phyloP scores from a whole-genome alignment of 2,888 invertebrate genomes.

The Eristalinus sepulchralis region DNA sequence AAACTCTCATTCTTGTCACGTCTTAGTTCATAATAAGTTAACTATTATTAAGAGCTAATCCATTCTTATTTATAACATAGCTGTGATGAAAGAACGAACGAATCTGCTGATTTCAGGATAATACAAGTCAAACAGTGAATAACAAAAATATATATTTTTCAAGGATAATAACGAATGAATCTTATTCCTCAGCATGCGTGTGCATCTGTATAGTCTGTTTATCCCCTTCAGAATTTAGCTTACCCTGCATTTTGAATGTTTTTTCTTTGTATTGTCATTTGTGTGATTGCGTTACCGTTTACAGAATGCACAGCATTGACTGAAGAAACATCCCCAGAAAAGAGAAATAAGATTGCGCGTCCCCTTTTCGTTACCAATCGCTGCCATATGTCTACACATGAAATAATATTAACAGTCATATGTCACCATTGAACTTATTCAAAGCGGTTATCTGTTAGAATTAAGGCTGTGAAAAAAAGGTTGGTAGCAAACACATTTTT shows the following conservation, averaged over 20 bases:
- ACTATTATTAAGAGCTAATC: conserved; percentile 19
- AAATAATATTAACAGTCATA: not conserved
- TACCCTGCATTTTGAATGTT: conserved; percentile 61
- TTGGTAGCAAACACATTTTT: not conserved
- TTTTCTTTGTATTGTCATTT: conserved; percentile 73
- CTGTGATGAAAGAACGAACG: conserved; percentile 32
- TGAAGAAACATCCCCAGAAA: not conserved
- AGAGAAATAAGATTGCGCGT: not conserved
- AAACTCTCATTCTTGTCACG: conserved; percentile 75
- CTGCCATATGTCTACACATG: not conserved
- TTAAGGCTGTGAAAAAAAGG: not conserved
- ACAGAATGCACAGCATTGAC: conserved; percentile 71
- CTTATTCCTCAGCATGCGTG: conserved; percentile 23
- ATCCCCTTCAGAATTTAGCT: conserved; percentile 49
- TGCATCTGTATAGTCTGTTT: conserved; percentile 21
- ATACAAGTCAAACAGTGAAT: conserved; percentile 46
- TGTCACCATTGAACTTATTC: not conserved
- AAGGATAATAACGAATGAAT: conserved; percentile 5
- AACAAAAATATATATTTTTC: conserved; percentile 23
- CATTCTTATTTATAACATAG: conserved; percentile 58
- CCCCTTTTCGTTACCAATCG: not conserved
- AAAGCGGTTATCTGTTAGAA: not conserved
- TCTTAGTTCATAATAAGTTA: too few species aligned
- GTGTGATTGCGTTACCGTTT: conserved; percentile 72
- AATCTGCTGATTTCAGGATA: conserved; percentile 11